phyloP scores from a whole-genome alignment of 30 jellyfish, hydroid and myxozoan genomes.

The Aurelia sp. region DNA sequence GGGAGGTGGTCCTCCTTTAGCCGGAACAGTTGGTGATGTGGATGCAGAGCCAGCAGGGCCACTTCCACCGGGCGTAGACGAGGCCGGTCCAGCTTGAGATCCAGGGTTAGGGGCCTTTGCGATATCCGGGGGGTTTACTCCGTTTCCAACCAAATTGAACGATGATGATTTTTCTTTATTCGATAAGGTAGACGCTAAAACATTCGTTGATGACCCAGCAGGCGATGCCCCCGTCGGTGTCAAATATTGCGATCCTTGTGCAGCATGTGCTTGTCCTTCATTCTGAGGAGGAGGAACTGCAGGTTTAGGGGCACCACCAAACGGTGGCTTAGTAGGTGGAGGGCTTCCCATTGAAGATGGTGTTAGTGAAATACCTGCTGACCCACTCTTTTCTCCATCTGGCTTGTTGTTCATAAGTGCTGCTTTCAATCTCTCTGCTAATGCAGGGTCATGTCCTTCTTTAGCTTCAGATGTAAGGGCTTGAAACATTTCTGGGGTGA shows the following conservation, averaged over 20 bases:
- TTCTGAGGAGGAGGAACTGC: constrained; percentile 55
- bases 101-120: constrained; percentile 38
- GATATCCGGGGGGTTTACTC: constrained; percentile 60
- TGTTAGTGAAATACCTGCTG: constrained; percentile 70
- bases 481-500: constrained; percentile 62
- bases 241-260: constrained; percentile 58
- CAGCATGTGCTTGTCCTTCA: constrained; percentile 60
- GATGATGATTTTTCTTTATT: constrained; percentile 40
- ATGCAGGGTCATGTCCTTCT: constrained; percentile 62
- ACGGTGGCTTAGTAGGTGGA: constrained; percentile 66
- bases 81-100: constrained; percentile 73
- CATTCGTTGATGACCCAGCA: constrained; percentile 80
- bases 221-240: constrained; percentile 89
- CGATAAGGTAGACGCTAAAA: constrained; percentile 68
- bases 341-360: constrained; percentile 87
- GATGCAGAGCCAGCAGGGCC: constrained; percentile 89
- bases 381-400: constrained; percentile 73
- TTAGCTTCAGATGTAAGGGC: constrained; percentile 53
- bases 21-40: constrained; percentile 66
- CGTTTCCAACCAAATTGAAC: constrained; percentile 63
- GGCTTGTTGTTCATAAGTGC: constrained; percentile 57
- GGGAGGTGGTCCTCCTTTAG: constrained; percentile 33
- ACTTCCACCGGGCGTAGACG: constrained; percentile 83
- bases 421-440: constrained; percentile 51
- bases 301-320: constrained; percentile 54